A percentile compares a stretch with the other conserved stretches of the same genome.
These are phyloP conservation scores for Pyralis farinalis DNA, from an alignment of 2,888 invertebrate species.

Conservation along the genomic window DNA sequence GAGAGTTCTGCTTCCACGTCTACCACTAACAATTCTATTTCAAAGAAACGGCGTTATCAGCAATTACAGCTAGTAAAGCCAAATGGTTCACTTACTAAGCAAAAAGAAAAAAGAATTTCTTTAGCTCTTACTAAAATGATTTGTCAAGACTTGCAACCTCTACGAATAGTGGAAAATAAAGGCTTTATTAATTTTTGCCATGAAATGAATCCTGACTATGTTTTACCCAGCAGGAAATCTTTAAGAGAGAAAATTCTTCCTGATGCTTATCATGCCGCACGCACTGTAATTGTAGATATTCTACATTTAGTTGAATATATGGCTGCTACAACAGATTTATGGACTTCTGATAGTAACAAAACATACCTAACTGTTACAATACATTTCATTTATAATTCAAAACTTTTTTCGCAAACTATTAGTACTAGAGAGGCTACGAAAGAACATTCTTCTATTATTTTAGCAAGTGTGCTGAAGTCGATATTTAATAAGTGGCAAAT, in stretches of 20 bases:
- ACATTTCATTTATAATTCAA: background rate
- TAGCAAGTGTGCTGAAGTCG: constrained; percentile 3
- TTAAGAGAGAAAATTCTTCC: constrained; percentile 17
- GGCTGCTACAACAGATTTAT: constrained; percentile 13
- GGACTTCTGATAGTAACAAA: constrained; percentile 12
- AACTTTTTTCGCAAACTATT: background rate
- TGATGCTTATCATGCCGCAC: constrained; percentile 13
- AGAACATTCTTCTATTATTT: background rate
- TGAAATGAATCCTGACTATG: no score
- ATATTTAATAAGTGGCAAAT: constrained; percentile 18
- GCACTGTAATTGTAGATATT: constrained; percentile 13
- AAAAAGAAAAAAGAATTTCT: no score
- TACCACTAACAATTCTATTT: no score
- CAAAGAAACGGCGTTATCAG: no score
- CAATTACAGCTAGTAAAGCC: no score
- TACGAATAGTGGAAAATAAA: no score
- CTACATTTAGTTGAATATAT: constrained; percentile 9
- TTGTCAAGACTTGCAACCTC: no score
- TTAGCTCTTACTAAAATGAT: no score
- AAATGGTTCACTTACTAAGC: no score
- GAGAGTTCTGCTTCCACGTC: no score
- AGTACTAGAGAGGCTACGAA: background rate
- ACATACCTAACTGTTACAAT: background rate
- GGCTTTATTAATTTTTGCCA: no score
- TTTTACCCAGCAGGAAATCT: constrained; percentile 17